Evolutionary conservation across 2,888 invertebrate species (phyloP), one percentile per base, ranked within the genome.

Genomic region (Glaucopsyche alexis): DNA sequence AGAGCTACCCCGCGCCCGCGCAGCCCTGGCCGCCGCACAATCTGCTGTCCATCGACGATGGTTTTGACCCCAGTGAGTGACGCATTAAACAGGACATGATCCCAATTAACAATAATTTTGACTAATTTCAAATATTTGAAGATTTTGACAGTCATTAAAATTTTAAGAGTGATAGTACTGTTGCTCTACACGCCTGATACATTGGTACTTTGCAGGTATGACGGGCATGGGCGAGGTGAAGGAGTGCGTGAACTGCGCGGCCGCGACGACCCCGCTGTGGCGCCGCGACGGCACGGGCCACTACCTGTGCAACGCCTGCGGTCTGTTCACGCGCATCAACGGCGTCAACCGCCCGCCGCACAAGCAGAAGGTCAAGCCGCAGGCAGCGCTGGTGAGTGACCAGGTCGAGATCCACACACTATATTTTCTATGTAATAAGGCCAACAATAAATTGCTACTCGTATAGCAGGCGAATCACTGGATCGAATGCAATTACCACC

Each of bases 251-350:
- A 99, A 99, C 93, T 99, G 99, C 88, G 94, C 95, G 76, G 99
- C 99, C 1, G 95, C 94, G 64, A 96, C 95, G 71, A 99, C 99
- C 74, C 98, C 99, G 64, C 94, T 99, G 78, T 99, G 99, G 99
- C 95, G 99, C 80, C 95, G 99, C 88, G 99, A 99, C 95, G 98
- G 98, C 89, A 98, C 98, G 83, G 99, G 99, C 79, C 99, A 99
- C 94, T 99, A 99, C 94, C 96, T 99, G 83, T 99, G 99, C 95
- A 99, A 99, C 95, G 99, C 99, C 79, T 99, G 99, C 94, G 99
- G 99, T 83, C 96, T 99, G 81, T 99, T 99, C 95, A 93, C 89
- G 83, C 93, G 94, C 85, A 94, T 94, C 88, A 94, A 95, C 86
- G 94, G 94, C 80, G 94, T 96, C 85, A 97, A 97, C 91, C 94